Base-by-base conservation (phyloP, 2,113 vertebrate species). In the Fulmarus glacialis region DNA sequence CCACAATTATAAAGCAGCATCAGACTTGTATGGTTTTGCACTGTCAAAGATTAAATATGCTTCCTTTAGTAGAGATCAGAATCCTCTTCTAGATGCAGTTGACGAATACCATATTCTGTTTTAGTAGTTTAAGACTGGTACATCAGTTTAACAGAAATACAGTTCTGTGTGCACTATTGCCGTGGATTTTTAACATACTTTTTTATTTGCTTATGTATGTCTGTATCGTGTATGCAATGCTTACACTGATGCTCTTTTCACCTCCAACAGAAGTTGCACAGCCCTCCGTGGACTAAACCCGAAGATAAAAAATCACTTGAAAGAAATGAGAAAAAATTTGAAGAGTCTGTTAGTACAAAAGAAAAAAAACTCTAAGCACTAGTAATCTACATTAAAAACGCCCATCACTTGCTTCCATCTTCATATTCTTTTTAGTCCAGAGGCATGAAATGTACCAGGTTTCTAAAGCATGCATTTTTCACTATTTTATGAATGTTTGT, bases 401-500 rank as follows among this genome's bases (percentile, higher is more conserved):
- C 66, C 72, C 70, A 10, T 91, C n/a, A 52, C 83, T 97, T 97
- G 64, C 88, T 96, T 91, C 87, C 86, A 42, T 97, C 87, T 83
- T 97, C 96, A 74, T 87, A 16, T 83, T 97, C 82, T 95, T 97
- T 98, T 97, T 95, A 97, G 96, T 94, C 43, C 71, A 95, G 91
- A 97, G 93, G 98, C 98, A 98, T 98, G 96, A 97, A 94, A 97
- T 94, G 85, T 97, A 94, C 79, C 96, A 83, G 55, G 71, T 98
- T 98, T 98, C 96, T 98, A 97, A 97, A 97, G 98, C 98, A 98
- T 98, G 98, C 92, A 89, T 98, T 98, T 97, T 97, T 85, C 97
- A 97, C 90, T 97, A 45, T 96, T 98, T 98, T 97, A 95, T 98
- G 97, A 97, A 98, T 97, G 97, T 98, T 98, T 98, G 96, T 98